Evolutionary conservation across 2,113 vertebrate species (phyloP).

Genomic region (Pteropus alecto): DNA sequence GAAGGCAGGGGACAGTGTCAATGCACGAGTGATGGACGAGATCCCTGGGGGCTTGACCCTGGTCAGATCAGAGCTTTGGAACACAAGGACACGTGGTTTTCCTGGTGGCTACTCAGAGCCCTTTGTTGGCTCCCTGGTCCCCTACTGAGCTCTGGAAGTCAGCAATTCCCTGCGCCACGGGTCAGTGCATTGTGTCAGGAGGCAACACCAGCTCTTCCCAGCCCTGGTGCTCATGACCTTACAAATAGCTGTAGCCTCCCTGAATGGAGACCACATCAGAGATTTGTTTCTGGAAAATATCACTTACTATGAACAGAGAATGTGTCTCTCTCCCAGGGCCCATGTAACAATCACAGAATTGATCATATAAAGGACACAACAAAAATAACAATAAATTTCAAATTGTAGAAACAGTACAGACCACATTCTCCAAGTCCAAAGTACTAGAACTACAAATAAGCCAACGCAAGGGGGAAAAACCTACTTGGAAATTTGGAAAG

Average conservation of each 20-base stretch:
- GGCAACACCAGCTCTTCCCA: no score
- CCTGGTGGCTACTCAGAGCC: no score
- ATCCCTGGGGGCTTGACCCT: rapidly evolving
- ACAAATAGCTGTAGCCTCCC: neutral
- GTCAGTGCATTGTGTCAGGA: neutral
- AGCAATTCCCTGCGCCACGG: neutral
- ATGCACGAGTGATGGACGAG: neutral
- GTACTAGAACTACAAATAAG: neutral
- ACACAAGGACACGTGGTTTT: neutral
- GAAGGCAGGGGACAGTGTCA: neutral
- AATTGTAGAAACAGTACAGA: neutral
- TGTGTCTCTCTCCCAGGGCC: neutral
- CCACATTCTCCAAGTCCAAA: neutral
- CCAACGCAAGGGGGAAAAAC: neutral
- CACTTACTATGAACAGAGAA: neutral
- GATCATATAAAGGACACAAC: neutral
- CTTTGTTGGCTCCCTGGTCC: neutral
- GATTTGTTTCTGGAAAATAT: neutral
- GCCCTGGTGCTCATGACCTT: neutral
- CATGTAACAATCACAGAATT: neutral
- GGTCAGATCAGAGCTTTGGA: neutral
- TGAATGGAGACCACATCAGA: neutral
- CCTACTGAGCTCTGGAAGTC: neutral
- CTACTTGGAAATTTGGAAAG: neutral
- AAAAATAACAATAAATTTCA: neutral